Evolutionary conservation across 2,797 vertebrate species (phyloP).

Genomic region (Pangasius sanitwongsei): DNA sequence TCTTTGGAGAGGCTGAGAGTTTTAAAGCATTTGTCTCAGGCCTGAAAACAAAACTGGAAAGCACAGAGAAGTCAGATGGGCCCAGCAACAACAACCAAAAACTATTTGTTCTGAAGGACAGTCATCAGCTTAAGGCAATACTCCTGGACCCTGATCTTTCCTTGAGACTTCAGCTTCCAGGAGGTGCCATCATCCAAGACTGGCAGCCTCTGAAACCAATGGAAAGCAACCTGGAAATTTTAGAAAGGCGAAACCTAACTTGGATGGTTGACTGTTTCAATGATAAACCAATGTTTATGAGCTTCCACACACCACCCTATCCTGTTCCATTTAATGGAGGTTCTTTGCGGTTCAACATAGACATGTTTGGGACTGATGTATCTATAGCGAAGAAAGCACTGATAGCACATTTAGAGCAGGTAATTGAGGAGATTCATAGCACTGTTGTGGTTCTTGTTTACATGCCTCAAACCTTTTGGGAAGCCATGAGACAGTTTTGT

Average conservation of each 20-base stretch:
- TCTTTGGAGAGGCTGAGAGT: conserved; percentile 38
- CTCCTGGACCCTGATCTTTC: conserved; percentile 55
- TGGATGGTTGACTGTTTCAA: conserved; percentile 52
- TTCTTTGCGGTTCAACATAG: conserved; percentile 56
- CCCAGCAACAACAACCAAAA: conserved; percentile 2
- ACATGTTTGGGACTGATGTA: conserved; percentile 56
- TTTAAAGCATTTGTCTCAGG: conserved; percentile 54
- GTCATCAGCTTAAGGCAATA: conserved; percentile 47
- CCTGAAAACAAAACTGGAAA: conserved; percentile 52
- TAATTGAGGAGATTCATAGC: conserved; percentile 36
- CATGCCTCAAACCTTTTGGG: conserved; percentile 48
- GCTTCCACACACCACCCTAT: conserved; percentile 53
- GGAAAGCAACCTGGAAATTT: conserved; percentile 57
- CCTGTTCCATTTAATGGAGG: conserved; percentile 55
- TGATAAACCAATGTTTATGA: conserved; percentile 54
- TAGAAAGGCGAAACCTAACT: conserved; percentile 52
- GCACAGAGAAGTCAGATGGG: conserved; percentile 15
- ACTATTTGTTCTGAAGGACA: conserved; percentile 41
- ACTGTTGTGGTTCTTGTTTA: conserved; percentile 52
- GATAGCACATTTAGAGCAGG: conserved; percentile 54
- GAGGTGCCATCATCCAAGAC: conserved; percentile 57
- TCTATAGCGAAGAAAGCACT: conserved; percentile 46
- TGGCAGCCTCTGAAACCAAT: conserved; percentile 60
- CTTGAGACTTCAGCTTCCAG: conserved; percentile 55
- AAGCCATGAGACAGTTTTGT: conserved; percentile 56